Evolutionary conservation across 2,113 vertebrate genomes (phyloP).

Genomic region (Archilochus colubris): DNA sequence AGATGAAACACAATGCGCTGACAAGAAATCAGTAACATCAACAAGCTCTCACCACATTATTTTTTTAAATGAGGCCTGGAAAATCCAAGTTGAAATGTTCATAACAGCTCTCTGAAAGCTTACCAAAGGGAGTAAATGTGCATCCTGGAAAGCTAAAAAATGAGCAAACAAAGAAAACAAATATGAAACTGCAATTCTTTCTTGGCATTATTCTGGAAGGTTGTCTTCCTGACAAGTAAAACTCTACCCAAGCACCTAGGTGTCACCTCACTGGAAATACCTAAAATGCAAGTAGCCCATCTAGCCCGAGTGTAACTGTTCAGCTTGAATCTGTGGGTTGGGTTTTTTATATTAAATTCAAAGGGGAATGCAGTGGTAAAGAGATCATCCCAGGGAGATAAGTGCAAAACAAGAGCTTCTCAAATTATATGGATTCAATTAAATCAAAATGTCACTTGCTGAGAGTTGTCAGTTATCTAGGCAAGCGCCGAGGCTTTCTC

Average conservation of each 20-base stretch:
- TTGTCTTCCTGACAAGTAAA: neutral
- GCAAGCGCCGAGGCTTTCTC: neutral
- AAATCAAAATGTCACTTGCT: conserved; percentile 15
- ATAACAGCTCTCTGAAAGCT: neutral
- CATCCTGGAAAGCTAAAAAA: neutral
- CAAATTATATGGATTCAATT: neutral
- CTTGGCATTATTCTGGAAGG: neutral
- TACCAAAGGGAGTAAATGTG: neutral
- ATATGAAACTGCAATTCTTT: neutral
- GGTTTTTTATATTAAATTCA: neutral
- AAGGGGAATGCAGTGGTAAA: neutral
- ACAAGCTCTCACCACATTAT: neutral
- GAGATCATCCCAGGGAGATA: neutral
- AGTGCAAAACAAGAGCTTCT: neutral
- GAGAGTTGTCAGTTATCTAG: conserved; percentile 10
- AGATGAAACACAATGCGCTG: neutral
- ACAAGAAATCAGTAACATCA: neutral
- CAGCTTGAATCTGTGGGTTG: neutral
- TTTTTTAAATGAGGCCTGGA: neutral
- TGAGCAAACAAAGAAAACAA: neutral
- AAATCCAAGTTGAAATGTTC: neutral
- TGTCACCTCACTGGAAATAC: neutral
- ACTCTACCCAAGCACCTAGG: neutral
- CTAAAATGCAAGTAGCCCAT: neutral
- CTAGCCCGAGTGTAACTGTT: neutral